Evolutionary conservation across 2,888 invertebrate genomes (phyloP).

Genomic region (Ornithoptera alexandrae): DNA sequence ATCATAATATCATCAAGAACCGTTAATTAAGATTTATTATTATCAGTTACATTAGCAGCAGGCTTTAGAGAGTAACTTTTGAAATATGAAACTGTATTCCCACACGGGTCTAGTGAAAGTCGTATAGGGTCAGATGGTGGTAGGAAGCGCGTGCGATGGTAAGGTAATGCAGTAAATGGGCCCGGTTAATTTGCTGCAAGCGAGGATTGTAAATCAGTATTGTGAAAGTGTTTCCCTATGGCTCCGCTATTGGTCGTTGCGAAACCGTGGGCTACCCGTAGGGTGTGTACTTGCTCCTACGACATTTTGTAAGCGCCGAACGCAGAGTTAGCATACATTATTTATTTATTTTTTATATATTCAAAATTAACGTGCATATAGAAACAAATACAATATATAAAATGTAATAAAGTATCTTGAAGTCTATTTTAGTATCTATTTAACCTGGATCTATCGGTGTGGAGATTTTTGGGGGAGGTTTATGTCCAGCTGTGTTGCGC

Average conservation of each 20-base stretch:
- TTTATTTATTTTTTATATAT: no score
- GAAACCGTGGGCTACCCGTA: conserved; percentile 22
- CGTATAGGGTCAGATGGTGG: conserved; percentile 41
- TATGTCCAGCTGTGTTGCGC: no score
- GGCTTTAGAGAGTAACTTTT: conserved; percentile 32
- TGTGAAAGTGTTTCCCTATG: conserved; percentile 42
- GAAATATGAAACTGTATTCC: conserved; percentile 39
- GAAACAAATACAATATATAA: no score
- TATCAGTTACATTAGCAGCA: not conserved
- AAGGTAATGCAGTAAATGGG: conserved; percentile 41
- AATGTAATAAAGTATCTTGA: no score
- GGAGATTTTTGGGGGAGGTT: no score
- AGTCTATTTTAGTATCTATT: no score
- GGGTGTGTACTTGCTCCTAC: conserved; percentile 19
- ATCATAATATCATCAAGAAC: not conserved
- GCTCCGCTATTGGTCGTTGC: conserved; percentile 24
- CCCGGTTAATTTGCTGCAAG: conserved; percentile 45
- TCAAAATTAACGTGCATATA: no score
- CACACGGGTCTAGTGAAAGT: conserved; percentile 45
- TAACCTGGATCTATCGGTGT: no score
- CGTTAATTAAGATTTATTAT: not conserved
- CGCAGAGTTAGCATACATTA: not conserved
- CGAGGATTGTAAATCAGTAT: conserved; percentile 44
- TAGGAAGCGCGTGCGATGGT: conserved; percentile 50
- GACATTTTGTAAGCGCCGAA: not conserved